Evolutionary conservation across 2,113 vertebrate genomes (phyloP), one percentile per base, ranked within the genome.

Genomic region (Elephas maximus): DNA sequence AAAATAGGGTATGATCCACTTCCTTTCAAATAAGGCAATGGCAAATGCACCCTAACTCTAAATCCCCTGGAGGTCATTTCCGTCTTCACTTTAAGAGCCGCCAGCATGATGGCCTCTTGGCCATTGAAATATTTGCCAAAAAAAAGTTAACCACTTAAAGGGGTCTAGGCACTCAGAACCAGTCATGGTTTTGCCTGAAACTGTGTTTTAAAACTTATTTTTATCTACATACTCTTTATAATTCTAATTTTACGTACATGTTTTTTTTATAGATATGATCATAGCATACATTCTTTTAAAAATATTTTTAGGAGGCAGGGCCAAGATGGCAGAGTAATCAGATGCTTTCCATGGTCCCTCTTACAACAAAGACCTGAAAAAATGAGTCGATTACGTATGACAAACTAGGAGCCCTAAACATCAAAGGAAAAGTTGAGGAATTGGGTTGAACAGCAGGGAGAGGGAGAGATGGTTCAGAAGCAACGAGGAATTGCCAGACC

Each of bases 231-330:
- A 14, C 5, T 88, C 11, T 69, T n/a, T 80, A 51, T 41, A 81
- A 84, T 78, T 91, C 71, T 79, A 48, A 95, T 28, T 92, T 93
- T 86, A 63, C 21, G 24, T 30, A 63, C 28, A 88, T 69, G 8
- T 79, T 37, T 37, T 37, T 37, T 37, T 37, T 37, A 63, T 53
- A 88, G 77, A 80, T 86, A 77, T 10, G 63, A 62, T 86, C 90
- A 91, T 45, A 53, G 30, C 67, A 83, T 44, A 9, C 1, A 30
- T 73, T 67, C 17, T 4, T 78, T 33, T 85, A 78, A 80, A 93
- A 85, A 80, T 7, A 71, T 88, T 93, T 71, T 60, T 89, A 60
- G 76, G 37, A 37, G 37, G 37, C 37, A 37, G 37, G 37, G 37
- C 37, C 37, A 37, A 37, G 37, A 37, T 37, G 37, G 37, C 37